These are phyloP conservation scores for Orthonevra nobilis DNA, from an alignment of 2,888 invertebrate genomes.

Conservation along the genomic window DNA sequence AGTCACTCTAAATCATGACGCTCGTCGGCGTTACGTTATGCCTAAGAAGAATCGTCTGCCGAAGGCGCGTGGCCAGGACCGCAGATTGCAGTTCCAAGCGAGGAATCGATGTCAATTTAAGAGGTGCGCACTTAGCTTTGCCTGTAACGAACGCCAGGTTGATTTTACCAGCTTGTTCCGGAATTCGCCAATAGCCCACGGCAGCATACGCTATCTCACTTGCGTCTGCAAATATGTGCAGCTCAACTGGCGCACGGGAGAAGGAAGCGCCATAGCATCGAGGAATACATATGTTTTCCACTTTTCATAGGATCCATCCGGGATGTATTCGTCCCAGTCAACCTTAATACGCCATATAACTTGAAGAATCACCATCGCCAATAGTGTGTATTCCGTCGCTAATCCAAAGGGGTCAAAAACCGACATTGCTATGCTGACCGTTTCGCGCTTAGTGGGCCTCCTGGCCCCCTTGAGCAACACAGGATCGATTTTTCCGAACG, in stretches of 20 bases:
- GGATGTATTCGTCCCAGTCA: conserved; percentile 48
- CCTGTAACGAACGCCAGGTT: conserved; percentile 24
- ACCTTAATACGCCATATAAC: conserved; percentile 34
- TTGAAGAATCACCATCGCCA: conserved; percentile 50
- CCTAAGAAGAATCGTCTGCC: not conserved
- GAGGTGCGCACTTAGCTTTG: conserved; percentile 31
- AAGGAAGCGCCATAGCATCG: conserved; percentile 35
- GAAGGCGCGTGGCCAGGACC: conserved; percentile 15
- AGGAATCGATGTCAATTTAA: conserved; percentile 26
- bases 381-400: conserved; percentile 43
- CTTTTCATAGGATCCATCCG: conserved; percentile 30
- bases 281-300: conserved; percentile 36
- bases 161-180: conserved; percentile 4
- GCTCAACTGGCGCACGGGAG: conserved; percentile 13
- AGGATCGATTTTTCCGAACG: conserved; percentile 40
- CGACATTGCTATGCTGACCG: conserved; percentile 45
- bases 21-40: conserved; percentile 7
- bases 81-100: conserved; percentile 27
- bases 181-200: conserved; percentile 49
- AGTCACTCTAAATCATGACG: conserved; percentile 34
- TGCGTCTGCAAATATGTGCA: conserved; percentile 59
- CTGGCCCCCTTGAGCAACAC: conserved; percentile 7
- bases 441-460: conserved; percentile 52
- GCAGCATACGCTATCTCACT: conserved; percentile 64
- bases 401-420: conserved; percentile 49